A percentile compares a stretch with the other conserved stretches of the same genome.
These are phyloP conservation scores for Pogona vitticeps DNA, from an alignment of 2,113 vertebrate genomes.

Conservation along the genomic window DNA sequence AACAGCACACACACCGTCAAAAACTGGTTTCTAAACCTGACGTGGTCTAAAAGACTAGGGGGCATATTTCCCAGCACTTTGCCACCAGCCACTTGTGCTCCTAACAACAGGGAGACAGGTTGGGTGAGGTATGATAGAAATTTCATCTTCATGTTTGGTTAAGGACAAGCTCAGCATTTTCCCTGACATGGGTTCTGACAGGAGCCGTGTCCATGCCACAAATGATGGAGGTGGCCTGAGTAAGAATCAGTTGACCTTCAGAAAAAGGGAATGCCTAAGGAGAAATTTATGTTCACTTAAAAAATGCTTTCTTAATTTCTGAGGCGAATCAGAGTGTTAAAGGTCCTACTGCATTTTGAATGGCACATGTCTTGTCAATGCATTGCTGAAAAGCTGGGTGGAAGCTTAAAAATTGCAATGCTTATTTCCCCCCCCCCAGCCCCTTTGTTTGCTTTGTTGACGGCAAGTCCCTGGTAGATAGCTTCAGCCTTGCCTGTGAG, in stretches of 20 bases:
- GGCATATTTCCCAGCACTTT: neutral
- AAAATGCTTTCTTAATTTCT: neutral
- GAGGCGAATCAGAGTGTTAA: neutral
- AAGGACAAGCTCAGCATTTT: neutral
- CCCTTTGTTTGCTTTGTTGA: constrained; percentile 10
- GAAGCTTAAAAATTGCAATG: neutral
- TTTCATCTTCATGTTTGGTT: neutral
- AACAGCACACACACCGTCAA: neutral
- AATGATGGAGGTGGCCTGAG: neutral
- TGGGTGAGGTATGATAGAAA: neutral
- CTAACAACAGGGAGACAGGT: neutral
- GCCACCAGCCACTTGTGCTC: fast-evolving
- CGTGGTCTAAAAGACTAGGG: constrained; percentile 14
- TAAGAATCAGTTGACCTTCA: neutral
- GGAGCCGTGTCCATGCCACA: neutral
- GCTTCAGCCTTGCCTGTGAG: neutral
- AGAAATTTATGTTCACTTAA: neutral
- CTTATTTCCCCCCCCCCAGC: constrained; percentile 10
- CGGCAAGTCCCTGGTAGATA: neutral
- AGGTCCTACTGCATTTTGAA: neutral
- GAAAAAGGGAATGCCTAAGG: neutral
- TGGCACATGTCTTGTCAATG: neutral
- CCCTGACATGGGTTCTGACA: constrained; percentile 22
- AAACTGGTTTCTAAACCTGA: neutral
- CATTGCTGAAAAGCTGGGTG: neutral